Evolutionary conservation across 2,888 invertebrate species (phyloP), one percentile per base, ranked within the genome.

Genomic region (Eudemis profundana): DNA sequence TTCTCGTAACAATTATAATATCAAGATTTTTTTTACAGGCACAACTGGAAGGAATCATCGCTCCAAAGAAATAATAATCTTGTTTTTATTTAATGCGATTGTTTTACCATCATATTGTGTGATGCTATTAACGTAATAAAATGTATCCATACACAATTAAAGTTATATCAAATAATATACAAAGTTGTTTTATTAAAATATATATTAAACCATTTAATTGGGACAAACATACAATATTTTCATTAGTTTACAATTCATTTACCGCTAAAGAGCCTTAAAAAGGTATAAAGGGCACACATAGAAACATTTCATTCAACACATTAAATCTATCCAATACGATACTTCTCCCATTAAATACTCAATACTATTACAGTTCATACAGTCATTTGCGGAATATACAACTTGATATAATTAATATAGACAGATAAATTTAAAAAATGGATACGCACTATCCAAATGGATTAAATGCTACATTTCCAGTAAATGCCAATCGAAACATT

Each of bases 41-140:
- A 49, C 98, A 98, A 93, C 92, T 98, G 71, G 98, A 98, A 91
- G 98, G 98, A 73, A 98, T 98, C 74, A 97, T 98, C 74, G 97
- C 98, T 61, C 97, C 98, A 27, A 98, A 97, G 93, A 98, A 98
- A 90, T 97, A 94, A 93, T 63, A 23, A 23, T 33, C 10, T 10
- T 8, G 33, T 4, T 33, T 33, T 33, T 33, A 7, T 33, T 33
- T 33, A 33, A 10, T 33, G 33, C 10, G 7, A 7, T 8, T 33
- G 33, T 33, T 33, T 10, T 8, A 33, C 33, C 27, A 5, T 33
- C 33, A 33, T 8, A 23, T n/a, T n/a, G n/a, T 74, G 68, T 72
- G 71, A 71, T 72, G 61, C 15, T 36, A 47, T 57, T 46, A 29
- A 50, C n/a, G 40, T 70, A 67, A 68, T 74, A 75, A 71, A 74